Conservation (phyloP, 1,140 invertebrate genomes). For the Armadillidium nasatum region DNA sequence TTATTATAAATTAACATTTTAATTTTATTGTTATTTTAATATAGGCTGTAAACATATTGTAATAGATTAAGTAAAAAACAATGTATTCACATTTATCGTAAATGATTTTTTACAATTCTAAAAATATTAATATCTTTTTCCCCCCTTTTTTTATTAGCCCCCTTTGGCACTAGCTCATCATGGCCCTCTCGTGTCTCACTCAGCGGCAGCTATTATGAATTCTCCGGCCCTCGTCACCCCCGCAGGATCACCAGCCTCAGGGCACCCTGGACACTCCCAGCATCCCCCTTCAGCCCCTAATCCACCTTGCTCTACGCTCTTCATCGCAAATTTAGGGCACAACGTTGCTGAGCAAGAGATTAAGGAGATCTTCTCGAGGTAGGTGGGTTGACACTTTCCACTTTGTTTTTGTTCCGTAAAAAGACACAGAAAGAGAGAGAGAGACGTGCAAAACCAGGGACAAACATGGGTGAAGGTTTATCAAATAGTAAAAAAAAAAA, state of each 20-base stretch:
- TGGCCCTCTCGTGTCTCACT: constrained; percentile 48
- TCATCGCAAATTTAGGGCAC: constrained; percentile 93
- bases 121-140: too few relatives aligned
- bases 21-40: too few relatives aligned
- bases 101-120: too few relatives aligned
- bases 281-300: constrained; percentile 53
- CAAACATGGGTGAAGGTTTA: too few relatives aligned
- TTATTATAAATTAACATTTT: too few relatives aligned
- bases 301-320: constrained; percentile 91
- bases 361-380: constrained; percentile 97
- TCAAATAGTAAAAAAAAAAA: too few relatives aligned
- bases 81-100: too few relatives aligned
- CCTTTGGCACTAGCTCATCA: constrained; percentile 66
- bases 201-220: constrained; percentile 57
- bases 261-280: constrained; percentile 58
- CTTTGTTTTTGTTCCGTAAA: not conserved
- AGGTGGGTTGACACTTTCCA: constrained; percentile 51
- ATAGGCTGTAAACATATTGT: too few relatives aligned
- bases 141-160: constrained; percentile 52
- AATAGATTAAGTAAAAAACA: too few relatives aligned
- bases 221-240: constrained; percentile 79
- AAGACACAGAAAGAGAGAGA: too few relatives aligned
- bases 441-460: too few relatives aligned
- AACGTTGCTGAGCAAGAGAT: constrained; percentile 95
- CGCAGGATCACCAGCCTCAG: constrained; percentile 68